A percentile compares a stretch with the other conserved stretches of the same genome.
Evolutionary conservation across 2,888 invertebrate species (phyloP).

Genomic region (Charanyca ferruginea): DNA sequence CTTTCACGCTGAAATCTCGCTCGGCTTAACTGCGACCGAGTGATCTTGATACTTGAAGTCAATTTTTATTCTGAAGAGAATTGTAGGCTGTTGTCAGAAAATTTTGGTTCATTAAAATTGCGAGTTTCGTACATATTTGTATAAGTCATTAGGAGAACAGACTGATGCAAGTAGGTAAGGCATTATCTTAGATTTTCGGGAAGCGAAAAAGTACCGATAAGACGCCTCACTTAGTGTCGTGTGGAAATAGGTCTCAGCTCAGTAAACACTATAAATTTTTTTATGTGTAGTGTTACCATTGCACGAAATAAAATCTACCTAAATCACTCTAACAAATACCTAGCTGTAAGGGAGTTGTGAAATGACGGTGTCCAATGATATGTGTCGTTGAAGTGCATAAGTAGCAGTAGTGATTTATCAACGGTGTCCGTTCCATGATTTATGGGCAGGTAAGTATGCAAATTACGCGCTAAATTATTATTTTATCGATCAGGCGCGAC

Average conservation of each 20-base stretch:
- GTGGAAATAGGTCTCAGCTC: neutral
- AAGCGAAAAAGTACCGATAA: neutral
- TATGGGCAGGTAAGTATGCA: conserved; percentile 62
- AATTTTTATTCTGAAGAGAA: conserved; percentile 4
- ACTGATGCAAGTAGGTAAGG: no score
- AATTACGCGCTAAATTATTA: conserved; percentile 70
- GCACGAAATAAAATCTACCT: conserved; percentile 4
- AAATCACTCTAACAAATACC: conserved; percentile 9
- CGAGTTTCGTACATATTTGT: neutral
- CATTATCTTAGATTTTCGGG: neutral
- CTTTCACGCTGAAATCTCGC: conserved; percentile 91
- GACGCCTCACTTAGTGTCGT: neutral
- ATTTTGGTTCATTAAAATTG: neutral
- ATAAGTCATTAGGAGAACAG: no score
- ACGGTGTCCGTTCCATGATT: conserved; percentile 41
- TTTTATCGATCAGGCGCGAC: conserved; percentile 73
- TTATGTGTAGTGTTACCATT: neutral
- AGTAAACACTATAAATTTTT: neutral
- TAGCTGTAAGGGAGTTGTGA: conserved; percentile 16
- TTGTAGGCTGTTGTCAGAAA: neutral
- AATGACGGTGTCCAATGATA: conserved; percentile 12
- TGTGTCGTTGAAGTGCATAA: conserved; percentile 20
- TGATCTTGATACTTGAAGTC: conserved; percentile 73
- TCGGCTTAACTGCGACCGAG: conserved; percentile 69
- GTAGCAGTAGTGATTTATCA: conserved; percentile 35